These are phyloP conservation scores for Hemibagrus wyckioides DNA, from an alignment of 2,113 vertebrate species.

Conservation along the genomic window DNA sequence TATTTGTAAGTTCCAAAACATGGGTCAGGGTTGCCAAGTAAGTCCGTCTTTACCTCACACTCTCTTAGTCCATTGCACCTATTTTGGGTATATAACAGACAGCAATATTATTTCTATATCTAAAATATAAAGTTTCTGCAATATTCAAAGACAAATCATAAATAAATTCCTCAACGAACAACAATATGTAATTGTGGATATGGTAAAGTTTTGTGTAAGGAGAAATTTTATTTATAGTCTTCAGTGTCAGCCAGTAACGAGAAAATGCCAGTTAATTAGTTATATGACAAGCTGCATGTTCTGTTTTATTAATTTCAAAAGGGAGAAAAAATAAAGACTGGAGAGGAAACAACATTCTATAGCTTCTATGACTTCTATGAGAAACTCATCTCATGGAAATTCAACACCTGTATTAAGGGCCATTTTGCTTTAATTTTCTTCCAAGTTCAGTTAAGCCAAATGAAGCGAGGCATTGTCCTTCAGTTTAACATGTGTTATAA, in stretches of 20 bases:
- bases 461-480: too few species aligned
- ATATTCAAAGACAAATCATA: background rate
- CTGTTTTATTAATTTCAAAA: too few species aligned
- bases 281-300: too few species aligned
- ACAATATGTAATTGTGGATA: background rate
- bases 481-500: background rate
- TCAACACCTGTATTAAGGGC: background rate
- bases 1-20: conserved; percentile 33
- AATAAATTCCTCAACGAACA: background rate
- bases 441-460: too few species aligned
- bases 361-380: too few species aligned
- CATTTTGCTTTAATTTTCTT: too few species aligned
- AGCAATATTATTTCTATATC: background rate
- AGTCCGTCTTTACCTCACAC: conserved; percentile 29
- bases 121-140: background rate
- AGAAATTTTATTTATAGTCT: too few species aligned
- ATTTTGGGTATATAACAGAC: background rate
- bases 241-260: too few species aligned
- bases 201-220: background rate
- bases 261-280: too few species aligned
- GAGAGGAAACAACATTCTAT: background rate
- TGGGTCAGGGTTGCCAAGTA: conserved; percentile 18
- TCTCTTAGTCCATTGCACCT: conserved; percentile 34
- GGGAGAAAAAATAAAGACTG: background rate
- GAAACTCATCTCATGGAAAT: background rate